A percentile compares a stretch with the other conserved stretches of the same genome.
Conservation (phyloP, 2,888 invertebrate species). For the Augiades crinisus region DNA sequence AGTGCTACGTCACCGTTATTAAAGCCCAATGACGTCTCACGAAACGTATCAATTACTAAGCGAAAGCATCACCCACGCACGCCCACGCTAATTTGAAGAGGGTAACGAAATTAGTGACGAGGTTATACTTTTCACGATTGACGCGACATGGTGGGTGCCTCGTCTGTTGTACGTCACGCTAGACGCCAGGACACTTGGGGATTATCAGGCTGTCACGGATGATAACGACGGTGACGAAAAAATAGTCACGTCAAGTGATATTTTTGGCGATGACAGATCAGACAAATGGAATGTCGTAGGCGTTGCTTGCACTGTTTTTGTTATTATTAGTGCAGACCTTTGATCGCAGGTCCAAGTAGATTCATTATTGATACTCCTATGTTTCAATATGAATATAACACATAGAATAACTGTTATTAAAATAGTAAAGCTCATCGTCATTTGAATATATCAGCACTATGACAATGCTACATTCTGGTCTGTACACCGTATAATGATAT, state of each 20-base stretch:
- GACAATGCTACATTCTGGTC: no score
- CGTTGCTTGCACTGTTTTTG: background rate
- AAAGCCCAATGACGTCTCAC: no score
- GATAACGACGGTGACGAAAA: slow-evolving; percentile 3
- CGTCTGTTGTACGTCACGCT: slow-evolving; percentile 1
- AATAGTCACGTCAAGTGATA: slow-evolving; percentile 11
- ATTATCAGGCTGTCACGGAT: background rate
- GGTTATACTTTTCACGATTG: slow-evolving; percentile 6
- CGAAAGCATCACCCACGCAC: background rate
- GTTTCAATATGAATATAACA: no score
- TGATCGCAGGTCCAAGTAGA: no score
- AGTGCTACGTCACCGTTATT: background rate
- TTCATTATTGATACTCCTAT: no score
- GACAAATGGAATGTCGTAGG: background rate
- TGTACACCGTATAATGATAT: no score
- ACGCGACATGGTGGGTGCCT: slow-evolving; percentile 6
- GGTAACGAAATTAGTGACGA: slow-evolving; percentile 7
- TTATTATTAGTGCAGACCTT: background rate
- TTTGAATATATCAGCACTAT: no score
- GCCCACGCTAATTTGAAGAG: slow-evolving; percentile 1
- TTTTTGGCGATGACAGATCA: slow-evolving; percentile 4
- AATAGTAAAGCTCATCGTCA: no score
- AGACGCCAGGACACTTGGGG: background rate
- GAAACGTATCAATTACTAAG: background rate
- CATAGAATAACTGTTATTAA: no score